phyloP scores from a whole-genome alignment of 37 sponge, comb jelly and placozoan genomes.

The Hormiphora californensis region DNA sequence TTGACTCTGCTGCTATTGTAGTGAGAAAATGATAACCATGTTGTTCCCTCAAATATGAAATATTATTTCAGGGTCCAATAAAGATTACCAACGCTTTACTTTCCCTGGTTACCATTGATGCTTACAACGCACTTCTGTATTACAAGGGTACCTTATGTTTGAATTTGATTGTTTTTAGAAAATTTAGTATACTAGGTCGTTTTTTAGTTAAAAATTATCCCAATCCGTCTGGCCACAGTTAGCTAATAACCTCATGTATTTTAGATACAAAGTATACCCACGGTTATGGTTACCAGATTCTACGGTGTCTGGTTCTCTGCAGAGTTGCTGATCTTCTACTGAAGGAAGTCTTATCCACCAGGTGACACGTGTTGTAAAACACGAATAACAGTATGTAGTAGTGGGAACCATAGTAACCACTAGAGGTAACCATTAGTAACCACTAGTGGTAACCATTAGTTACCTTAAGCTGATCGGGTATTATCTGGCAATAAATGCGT shows the following conservation, averaged over 20 bases:
- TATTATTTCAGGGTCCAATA: too few species aligned
- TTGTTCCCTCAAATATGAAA: too few species aligned
- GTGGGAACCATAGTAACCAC: too few species aligned
- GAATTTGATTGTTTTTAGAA: not conserved
- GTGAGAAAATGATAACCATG: too few species aligned
- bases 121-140: conserved; percentile 31
- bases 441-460: too few species aligned
- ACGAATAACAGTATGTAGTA: too few species aligned
- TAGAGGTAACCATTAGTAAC: too few species aligned
- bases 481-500: too few species aligned
- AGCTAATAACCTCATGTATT: not conserved
- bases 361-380: too few species aligned
- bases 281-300: conserved; percentile 10
- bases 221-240: too few species aligned
- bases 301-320: not conserved
- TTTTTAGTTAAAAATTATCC: too few species aligned
- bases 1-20: not conserved
- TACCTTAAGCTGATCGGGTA: too few species aligned
- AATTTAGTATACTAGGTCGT: not conserved
- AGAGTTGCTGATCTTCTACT: not conserved
- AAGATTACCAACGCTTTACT: conserved; percentile 46
- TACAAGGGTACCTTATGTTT: not conserved
- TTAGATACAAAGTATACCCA: not conserved
- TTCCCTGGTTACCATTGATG: not conserved
- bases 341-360: not conserved